Evolutionary conservation across 1,140 invertebrate genomes (phyloP), one percentile per base, ranked within the genome.

Genomic region (Zaprionus camerounensis): DNA sequence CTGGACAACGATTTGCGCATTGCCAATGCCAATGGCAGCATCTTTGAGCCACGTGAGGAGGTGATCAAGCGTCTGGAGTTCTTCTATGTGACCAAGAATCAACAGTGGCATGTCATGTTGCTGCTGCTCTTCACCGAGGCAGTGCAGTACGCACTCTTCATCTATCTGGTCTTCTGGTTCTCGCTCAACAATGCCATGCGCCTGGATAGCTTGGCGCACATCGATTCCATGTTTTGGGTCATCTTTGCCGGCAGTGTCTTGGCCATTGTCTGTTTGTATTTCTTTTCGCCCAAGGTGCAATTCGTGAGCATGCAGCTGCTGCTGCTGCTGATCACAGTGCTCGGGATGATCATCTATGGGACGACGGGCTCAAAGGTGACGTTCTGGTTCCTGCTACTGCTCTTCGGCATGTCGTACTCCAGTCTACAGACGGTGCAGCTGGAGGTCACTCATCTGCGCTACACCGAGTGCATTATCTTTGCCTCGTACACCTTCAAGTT

Each of bases 81-180:
- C 75, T 92, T 92, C 59, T 92, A 92, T 58, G 88, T 92, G 58
- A 92, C 88, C 34, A 91, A 91, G 59, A 92, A 91, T 38, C 85
- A 91, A 38, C 86, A 81, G 63, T 92, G 91, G 91, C 81, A 91
- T 28, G 68, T 92, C 13, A 91, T 78, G 22, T 49, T 91, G 13
- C 56, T 92, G 12, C 67, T 92, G 2, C 72, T 92, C 6, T 92
- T 92, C 28, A 74, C 75, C n/a, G 91, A 92, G 46, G 80, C 91
- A 7, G 64, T 92, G 0, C 91, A 92, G 28, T 91, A 87, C 62
- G 85, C 91, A 1, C 59, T 92, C 4, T 91, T 92, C 44, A 83
- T 91, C 26, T 92, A 91, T 49, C 76, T 88, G 57, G 65, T 91
- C 41, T 92, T 91, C 26, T 92, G 91, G 91, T 92, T 92, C 53